Evolutionary conservation across 2,888 invertebrate genomes (phyloP).

Genomic region (Epistrophe eligans): DNA sequence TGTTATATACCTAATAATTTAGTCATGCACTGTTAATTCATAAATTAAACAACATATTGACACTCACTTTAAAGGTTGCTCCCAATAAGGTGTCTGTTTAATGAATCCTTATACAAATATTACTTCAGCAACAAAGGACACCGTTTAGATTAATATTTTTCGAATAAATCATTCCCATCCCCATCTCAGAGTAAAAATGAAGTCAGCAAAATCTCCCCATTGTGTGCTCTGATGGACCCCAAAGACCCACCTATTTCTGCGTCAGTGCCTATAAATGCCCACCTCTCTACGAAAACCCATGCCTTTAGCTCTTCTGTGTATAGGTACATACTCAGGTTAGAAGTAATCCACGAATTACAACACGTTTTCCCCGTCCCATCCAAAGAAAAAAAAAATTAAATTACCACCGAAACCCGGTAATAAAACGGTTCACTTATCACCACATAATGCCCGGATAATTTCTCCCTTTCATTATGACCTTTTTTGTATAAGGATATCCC

Average conservation of each 20-base stretch:
- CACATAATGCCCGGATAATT: conserved; percentile 60
- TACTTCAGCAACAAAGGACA: not conserved
- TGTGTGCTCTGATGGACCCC: not conserved
- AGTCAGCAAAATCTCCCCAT: not conserved
- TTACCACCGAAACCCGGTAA: conserved; percentile 56
- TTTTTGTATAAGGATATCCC: conserved; percentile 25
- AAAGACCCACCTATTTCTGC: conserved; percentile 8
- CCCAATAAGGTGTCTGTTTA: not conserved
- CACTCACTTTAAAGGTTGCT: not conserved
- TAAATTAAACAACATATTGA: conserved; percentile 6
- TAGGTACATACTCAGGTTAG: not conserved
- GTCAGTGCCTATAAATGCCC: conserved; percentile 11
- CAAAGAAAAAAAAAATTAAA: conserved; percentile 45
- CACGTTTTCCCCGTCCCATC: not conserved
- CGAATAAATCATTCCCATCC: not conserved
- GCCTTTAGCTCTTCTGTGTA: conserved; percentile 7
- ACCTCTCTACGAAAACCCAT: not conserved
- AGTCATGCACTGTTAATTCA: no score
- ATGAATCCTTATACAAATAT: not conserved
- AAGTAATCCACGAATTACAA: conserved; percentile 58
- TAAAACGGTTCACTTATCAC: conserved; percentile 64
- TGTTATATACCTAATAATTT: no score
- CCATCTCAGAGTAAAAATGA: not conserved
- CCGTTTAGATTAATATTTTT: not conserved
- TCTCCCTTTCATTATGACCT: conserved; percentile 43